These are phyloP conservation scores for Callinectes sapidus DNA, from an alignment of 2,888 invertebrate genomes.

Conservation along the genomic window DNA sequence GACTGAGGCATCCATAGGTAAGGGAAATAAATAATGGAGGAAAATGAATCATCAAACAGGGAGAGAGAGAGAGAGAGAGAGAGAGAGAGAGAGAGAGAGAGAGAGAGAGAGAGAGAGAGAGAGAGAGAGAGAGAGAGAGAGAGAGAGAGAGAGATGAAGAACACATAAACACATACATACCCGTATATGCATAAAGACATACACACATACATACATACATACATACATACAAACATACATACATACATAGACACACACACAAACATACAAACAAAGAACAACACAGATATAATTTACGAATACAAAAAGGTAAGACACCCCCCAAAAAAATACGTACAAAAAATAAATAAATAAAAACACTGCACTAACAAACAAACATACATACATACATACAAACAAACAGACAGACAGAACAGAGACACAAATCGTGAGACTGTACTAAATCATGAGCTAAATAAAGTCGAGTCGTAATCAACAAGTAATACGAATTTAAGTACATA, in stretches of 20 bases:
- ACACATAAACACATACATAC: neutral
- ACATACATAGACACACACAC: neutral
- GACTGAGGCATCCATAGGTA: neutral
- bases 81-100: conserved; percentile 25
- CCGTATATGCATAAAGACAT: neutral
- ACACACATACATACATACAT: neutral
- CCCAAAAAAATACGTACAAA: too few species aligned
- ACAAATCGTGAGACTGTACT: neutral
- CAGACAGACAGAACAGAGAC: neutral
- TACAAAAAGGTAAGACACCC: too few species aligned
- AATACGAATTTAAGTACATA: neutral
- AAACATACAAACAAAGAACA: neutral
- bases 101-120: conserved; percentile 19
- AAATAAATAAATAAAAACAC: neutral
- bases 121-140: neutral
- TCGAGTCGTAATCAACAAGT: neutral
- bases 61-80: neutral
- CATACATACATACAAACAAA: neutral
- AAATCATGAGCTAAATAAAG: neutral
- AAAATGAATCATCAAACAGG: neutral
- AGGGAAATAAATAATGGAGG: neutral
- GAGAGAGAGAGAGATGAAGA: neutral
- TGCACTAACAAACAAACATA: neutral
- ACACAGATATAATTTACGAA: neutral
- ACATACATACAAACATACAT: neutral